These are phyloP conservation scores for Melipona quadrifasciata DNA, from an alignment of 1,140 invertebrate genomes.

Conservation along the genomic window DNA sequence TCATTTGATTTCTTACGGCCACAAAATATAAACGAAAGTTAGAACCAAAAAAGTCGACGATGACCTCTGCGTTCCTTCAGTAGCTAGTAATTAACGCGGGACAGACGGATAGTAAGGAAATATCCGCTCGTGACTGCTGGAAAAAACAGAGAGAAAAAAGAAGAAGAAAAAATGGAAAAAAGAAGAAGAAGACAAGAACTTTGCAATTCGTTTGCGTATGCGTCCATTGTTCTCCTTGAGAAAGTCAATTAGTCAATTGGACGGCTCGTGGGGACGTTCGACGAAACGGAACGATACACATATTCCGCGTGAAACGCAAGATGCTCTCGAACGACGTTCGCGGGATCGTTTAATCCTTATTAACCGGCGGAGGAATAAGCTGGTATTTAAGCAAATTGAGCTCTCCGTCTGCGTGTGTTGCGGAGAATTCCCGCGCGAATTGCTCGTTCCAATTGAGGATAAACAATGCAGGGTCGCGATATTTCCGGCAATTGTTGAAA, in stretches of 20 bases:
- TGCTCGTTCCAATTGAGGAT: conserved; percentile 47
- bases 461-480: conserved; percentile 20
- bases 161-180: neutral
- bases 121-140: neutral
- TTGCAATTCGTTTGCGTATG: conserved; percentile 44
- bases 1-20: neutral
- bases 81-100: neutral
- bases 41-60: neutral
- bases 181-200: neutral
- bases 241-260: conserved; percentile 52
- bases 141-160: neutral
- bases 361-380: conserved; percentile 47
- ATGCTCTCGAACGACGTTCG: conserved; percentile 49
- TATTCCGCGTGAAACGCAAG: conserved; percentile 37
- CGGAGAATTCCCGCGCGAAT: conserved; percentile 41
- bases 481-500: conserved; percentile 35
- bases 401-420: conserved; percentile 1
- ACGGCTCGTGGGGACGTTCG: conserved; percentile 1
- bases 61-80: neutral
- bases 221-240: conserved; percentile 40
- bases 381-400: conserved; percentile 59
- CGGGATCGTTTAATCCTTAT: conserved; percentile 57
- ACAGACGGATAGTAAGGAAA: neutral
- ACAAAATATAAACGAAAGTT: neutral
- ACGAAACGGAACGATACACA: conserved; percentile 16